A percentile compares a stretch with the other conserved stretches of the same genome.
phyloP scores from a whole-genome alignment of 2,888 invertebrate genomes.

The Lydus trimaculatus region DNA sequence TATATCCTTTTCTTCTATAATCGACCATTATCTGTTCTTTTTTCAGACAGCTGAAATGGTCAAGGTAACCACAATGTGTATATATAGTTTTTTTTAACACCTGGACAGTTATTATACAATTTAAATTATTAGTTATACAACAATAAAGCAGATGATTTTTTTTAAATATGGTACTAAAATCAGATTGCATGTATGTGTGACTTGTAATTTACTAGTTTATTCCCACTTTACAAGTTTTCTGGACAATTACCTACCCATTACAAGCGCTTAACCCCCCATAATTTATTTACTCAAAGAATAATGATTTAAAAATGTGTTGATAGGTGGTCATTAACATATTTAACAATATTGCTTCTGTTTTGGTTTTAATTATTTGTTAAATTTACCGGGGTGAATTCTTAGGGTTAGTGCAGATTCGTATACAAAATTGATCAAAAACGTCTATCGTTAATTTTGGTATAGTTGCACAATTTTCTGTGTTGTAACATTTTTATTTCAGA shows the following conservation, averaged over 20 bases:
- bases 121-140: conserved; percentile 3
- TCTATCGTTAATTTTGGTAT: no score
- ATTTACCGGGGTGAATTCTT: no score
- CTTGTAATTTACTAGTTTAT: background rate
- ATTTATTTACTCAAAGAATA: background rate
- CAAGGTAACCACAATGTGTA: background rate
- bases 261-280: background rate
- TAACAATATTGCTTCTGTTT: background rate
- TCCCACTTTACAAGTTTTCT: background rate
- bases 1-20: background rate
- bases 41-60: background rate
- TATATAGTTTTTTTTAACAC: background rate
- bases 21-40: background rate
- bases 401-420: no score
- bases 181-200: background rate
- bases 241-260: background rate
- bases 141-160: conserved; percentile 2
- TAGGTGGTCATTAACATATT: background rate
- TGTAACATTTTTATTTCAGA: no score
- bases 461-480: no score
- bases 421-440: no score
- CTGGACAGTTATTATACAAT: conserved; percentile 8
- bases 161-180: background rate
- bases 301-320: background rate
- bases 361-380: background rate